Evolutionary conservation across 2,797 vertebrate species (phyloP).

Genomic region (Linurgus olivaceus): DNA sequence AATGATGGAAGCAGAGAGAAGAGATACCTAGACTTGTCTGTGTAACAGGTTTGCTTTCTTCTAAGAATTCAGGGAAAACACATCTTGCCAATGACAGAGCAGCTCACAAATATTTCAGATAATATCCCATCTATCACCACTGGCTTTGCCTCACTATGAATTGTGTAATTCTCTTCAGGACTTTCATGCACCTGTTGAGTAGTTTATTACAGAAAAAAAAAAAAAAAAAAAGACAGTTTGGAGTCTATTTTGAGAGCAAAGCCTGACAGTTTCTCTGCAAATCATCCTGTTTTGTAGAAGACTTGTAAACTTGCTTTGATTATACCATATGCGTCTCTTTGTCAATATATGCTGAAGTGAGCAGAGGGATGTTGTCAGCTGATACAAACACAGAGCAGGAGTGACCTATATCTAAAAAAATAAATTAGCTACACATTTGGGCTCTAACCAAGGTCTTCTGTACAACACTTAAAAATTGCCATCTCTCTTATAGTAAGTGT

Average conservation of each 20-base stretch:
- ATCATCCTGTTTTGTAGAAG: slow-evolving; percentile 28
- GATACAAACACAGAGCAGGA: slow-evolving; percentile 48
- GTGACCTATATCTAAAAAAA: slow-evolving; percentile 48
- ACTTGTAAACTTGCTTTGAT: slow-evolving; percentile 66
- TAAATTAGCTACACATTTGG: background rate
- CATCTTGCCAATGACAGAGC: background rate
- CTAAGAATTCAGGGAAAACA: background rate
- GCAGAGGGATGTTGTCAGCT: slow-evolving; percentile 42
- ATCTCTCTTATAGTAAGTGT: background rate
- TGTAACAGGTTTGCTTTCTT: background rate
- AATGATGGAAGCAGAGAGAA: background rate
- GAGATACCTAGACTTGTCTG: background rate
- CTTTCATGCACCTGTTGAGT: slow-evolving; percentile 41
- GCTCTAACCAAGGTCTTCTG: background rate
- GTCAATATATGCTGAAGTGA: slow-evolving; percentile 54
- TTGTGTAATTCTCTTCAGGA: slow-evolving; percentile 9
- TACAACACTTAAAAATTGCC: background rate
- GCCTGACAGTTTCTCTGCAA: slow-evolving; percentile 53
- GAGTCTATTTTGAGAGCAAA: slow-evolving; percentile 48
- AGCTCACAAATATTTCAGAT: slow-evolving; percentile 18
- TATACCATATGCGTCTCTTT: slow-evolving; percentile 53
- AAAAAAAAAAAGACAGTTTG: background rate
- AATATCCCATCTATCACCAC: background rate
- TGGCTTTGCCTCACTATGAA: background rate
- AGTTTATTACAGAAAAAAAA: background rate